These are phyloP conservation scores for mouse (Mus musculus) DNA, from an alignment of 2,113 vertebrate species.

Conservation along the genomic window GRCm39 chr17:90402501-90403000, in stretches of 20 bases:
- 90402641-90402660: slow-evolving; percentile 36
- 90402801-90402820: not conserved
- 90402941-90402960: not conserved
- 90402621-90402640: slow-evolving; percentile 72
- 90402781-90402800: slow-evolving; percentile 9
- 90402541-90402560: slow-evolving; percentile 60
- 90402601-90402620: slow-evolving; percentile 70
- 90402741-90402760: not conserved
- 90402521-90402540: slow-evolving; percentile 74
- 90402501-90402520: slow-evolving; percentile 68
- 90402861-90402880: not conserved
- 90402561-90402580: slow-evolving; percentile 72
- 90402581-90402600: slow-evolving; percentile 76
- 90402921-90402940: not conserved
- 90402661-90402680: slow-evolving; percentile 59
- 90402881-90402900: not conserved
- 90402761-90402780: not conserved
- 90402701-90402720: slow-evolving; percentile 50
- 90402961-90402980: not conserved
- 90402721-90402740: slow-evolving; percentile 33
- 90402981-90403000: not conserved
- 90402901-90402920: not conserved
- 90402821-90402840: not conserved
- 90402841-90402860: not conserved
- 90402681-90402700: not conserved